phyloP scores from a whole-genome alignment of 2,888 invertebrate species.

The Pseudeuparius sepicola region DNA sequence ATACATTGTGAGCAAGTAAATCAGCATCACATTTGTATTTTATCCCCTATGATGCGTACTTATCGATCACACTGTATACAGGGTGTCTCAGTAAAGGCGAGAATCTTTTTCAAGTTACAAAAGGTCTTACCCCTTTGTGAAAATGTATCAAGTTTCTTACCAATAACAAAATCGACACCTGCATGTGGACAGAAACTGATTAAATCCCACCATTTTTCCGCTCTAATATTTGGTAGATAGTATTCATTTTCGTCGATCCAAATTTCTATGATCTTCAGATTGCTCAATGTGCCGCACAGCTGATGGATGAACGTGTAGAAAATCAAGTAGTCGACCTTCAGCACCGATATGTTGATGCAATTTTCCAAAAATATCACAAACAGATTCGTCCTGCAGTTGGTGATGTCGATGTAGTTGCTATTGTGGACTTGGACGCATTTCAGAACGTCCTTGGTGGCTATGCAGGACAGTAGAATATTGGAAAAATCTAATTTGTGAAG shows the following conservation, averaged over 20 bases:
- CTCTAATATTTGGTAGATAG: not conserved
- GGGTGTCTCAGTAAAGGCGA: too few species aligned
- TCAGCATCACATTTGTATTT: too few species aligned
- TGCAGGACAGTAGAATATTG: slow-evolving; percentile 37
- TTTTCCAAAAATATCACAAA: slow-evolving; percentile 14
- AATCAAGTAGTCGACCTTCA: too few species aligned
- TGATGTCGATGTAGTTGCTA: not conserved
- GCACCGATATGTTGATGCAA: slow-evolving; percentile 13
- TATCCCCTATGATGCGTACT: too few species aligned
- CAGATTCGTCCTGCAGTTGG: slow-evolving; percentile 12
- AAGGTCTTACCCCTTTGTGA: too few species aligned
- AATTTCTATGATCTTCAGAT: not conserved
- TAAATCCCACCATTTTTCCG: not conserved
- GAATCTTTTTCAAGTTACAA: too few species aligned
- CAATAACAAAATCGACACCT: not conserved
- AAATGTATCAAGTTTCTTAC: too few species aligned
- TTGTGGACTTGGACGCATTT: slow-evolving; percentile 1
- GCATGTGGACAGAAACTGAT: not conserved
- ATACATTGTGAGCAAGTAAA: too few species aligned
- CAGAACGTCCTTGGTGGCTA: slow-evolving; percentile 28
- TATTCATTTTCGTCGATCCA: too few species aligned
- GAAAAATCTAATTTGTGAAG: slow-evolving; percentile 38
- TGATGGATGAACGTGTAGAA: too few species aligned
- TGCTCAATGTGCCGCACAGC: not conserved
- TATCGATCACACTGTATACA: too few species aligned